Evolutionary conservation across 2,888 invertebrate genomes (phyloP), one percentile per base, ranked within the genome.

Genomic region (Cenopis cana): DNA sequence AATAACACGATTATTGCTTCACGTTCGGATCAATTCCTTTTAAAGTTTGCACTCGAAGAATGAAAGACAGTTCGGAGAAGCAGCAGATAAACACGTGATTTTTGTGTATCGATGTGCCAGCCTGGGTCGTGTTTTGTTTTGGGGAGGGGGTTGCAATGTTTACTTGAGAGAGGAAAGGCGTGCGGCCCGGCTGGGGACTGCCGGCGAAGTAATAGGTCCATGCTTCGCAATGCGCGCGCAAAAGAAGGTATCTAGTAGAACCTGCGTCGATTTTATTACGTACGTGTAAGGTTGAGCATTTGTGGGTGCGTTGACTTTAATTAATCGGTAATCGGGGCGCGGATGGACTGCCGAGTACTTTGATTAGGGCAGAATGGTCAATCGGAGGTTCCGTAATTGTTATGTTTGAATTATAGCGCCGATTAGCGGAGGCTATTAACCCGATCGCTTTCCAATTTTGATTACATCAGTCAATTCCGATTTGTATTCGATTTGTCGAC

Each of bases 181-280:
- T 89, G 93, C 85, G 81, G 88, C 93, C 93, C 88, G 89, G 93
- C 91, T 89, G 91, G 84, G 79, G 77, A 92, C 93, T 93, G 89
- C 91, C 93, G 93, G 91, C 91, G 86, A 79, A 90, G 88, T 93
- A 87, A 83, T 79, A 70, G 80, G 77, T 81, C 77, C 85, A 81
- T 80, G 86, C 81, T 85, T 78, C 65, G 76, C 65, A 71, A 68
- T 91, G 92, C 93, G 92, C 92, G 92, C 93, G 92, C 92, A 92
- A 60, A 78, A 76, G 14, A 75, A 66, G 71, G 52, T 54, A 46
- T 17, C 36, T 20, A 24, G 18, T 50, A 20, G 33, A 67, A 64
- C 70, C 84, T 84, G 82, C 83, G 87, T 86, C 87, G 87, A 88
- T 88, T 88, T 86, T 90, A 90, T 90, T 88, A 87, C 86, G 86